Conservation (phyloP, 2,797 vertebrate species). For the Lepidocolaptes lacrymiger region DNA sequence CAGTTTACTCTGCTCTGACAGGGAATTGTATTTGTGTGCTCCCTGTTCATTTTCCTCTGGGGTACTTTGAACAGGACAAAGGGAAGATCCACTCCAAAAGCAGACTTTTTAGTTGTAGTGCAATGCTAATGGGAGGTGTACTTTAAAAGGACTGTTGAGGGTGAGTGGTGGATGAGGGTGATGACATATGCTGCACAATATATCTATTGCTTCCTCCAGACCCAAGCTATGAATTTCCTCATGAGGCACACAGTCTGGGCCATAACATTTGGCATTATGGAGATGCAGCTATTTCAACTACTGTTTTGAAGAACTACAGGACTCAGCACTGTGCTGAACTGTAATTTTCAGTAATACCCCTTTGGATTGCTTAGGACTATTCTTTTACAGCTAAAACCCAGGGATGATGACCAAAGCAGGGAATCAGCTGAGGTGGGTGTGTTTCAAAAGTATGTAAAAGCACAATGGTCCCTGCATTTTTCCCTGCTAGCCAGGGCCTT, state of each 20-base stretch:
- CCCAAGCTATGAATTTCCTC: not conserved
- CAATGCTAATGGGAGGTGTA: not conserved
- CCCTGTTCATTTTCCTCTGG: not conserved
- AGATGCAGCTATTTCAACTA: not conserved
- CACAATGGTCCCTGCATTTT: not conserved
- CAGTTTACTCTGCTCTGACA: not conserved
- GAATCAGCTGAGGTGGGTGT: not conserved
- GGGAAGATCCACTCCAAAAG: not conserved
- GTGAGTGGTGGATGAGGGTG: not conserved
- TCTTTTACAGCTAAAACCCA: not conserved
- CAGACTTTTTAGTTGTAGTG: not conserved
- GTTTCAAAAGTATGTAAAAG: not conserved
- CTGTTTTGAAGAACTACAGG: not conserved
- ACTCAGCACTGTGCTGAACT: not conserved
- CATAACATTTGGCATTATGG: not conserved
- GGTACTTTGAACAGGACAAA: not conserved
- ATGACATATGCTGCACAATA: not conserved
- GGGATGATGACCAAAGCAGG: not conserved
- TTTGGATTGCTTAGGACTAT: not conserved
- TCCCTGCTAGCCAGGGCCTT: not conserved
- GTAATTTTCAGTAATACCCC: not conserved
- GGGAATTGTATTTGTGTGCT: not conserved
- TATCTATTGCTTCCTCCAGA: not conserved
- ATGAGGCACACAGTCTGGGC: not conserved
- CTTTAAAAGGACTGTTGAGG: not conserved